Percentiles rank a stretch among this genome's conserved stretches.
phyloP scores from a whole-genome alignment of 2,113 vertebrate species.

The Catagonus wagneri region DNA sequence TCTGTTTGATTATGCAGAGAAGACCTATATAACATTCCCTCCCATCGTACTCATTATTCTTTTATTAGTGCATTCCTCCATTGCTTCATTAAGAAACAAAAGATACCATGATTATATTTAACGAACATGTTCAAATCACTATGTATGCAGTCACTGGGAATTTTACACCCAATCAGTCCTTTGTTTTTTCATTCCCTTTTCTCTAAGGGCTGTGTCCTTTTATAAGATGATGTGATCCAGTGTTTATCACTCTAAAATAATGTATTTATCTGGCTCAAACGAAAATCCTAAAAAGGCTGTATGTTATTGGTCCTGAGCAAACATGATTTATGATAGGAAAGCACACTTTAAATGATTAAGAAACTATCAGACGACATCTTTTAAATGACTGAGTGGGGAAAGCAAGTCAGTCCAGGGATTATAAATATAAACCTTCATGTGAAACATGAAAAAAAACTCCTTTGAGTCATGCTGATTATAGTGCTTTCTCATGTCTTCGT shows the following conservation, averaged over 20 bases:
- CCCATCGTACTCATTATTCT: conserved; percentile 41
- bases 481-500: not conserved
- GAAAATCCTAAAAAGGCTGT: conserved; percentile 34
- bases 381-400: not conserved
- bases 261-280: conserved; percentile 52
- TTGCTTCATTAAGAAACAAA: conserved; percentile 68
- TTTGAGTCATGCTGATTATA: not conserved
- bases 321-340: conserved; percentile 10
- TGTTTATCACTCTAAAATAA: conserved; percentile 38
- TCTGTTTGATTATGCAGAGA: conserved; percentile 31
- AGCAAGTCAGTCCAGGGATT: not conserved
- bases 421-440: not conserved
- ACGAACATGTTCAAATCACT: conserved; percentile 19
- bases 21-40: not conserved
- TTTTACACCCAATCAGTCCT: not conserved
- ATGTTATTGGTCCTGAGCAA: conserved; percentile 25
- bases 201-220: conserved; percentile 42
- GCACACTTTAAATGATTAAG: not conserved
- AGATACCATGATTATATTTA: conserved; percentile 58
- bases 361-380: not conserved
- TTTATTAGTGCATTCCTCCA: not conserved
- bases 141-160: not conserved
- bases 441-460: not conserved
- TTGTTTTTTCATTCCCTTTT: conserved; percentile 15
- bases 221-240: not conserved